Evolutionary conservation across 64 coral and sea anemone genomes (phyloP).

Genomic region (Acropora tenuis): DNA sequence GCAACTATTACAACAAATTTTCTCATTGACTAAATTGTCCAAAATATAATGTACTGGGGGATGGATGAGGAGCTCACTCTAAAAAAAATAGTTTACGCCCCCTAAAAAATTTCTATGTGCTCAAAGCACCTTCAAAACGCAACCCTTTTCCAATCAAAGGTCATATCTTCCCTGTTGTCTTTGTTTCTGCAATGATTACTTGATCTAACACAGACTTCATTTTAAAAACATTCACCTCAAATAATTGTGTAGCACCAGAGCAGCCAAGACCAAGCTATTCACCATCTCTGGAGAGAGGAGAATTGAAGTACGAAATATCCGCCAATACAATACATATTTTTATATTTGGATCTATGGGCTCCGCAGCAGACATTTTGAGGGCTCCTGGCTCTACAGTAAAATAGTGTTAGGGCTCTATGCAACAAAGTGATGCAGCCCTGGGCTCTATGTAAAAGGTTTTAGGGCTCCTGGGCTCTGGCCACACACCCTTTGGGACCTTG

Average conservation of each 20-base stretch:
- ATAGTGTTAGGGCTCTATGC: no score
- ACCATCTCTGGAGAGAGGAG: constrained; percentile 52
- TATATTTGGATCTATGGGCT: no score
- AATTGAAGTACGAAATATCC: constrained; percentile 44
- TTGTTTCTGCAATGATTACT: constrained; percentile 4
- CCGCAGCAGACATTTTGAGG: no score
- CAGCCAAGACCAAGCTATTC: constrained; percentile 54
- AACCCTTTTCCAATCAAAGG: constrained; percentile 8
- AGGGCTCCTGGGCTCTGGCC: no score
- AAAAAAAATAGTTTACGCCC: background rate
- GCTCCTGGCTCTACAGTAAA: no score
- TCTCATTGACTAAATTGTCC: background rate
- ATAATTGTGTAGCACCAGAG: constrained; percentile 65
- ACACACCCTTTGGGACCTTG: no score
- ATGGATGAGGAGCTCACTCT: background rate
- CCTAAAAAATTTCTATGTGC: background rate
- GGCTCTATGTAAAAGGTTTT: no score
- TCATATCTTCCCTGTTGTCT: background rate
- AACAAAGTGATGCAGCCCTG: no score
- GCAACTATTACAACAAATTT: background rate
- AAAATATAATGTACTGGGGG: background rate
- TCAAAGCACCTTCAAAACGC: background rate
- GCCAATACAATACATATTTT: background rate
- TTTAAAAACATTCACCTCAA: constrained; percentile 27
- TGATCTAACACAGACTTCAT: background rate